Evolutionary conservation across 2,797 vertebrate species (phyloP).

Genomic region (Anomalospiza imberbis): DNA sequence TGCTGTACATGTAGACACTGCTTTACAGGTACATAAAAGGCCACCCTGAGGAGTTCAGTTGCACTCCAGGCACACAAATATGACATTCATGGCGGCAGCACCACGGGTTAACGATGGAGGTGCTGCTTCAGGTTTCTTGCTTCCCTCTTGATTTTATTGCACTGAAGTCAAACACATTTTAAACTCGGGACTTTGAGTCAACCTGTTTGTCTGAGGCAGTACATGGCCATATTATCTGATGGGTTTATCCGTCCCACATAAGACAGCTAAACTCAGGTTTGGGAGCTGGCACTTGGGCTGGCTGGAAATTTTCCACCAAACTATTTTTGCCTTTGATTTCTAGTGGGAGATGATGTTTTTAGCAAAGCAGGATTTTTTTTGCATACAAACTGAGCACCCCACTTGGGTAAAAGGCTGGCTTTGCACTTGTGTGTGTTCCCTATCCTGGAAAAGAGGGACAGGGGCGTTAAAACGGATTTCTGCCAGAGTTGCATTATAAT

Average conservation of each 20-base stretch:
- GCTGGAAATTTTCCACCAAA: background rate
- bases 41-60: background rate
- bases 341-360: background rate
- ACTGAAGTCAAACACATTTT: slow-evolving; percentile 22
- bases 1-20: background rate
- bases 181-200: background rate
- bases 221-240: background rate
- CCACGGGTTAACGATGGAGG: background rate
- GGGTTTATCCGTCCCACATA: background rate
- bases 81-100: slow-evolving; percentile 8
- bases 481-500: background rate
- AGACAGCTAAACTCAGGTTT: background rate
- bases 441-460: accelerated
- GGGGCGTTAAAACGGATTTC: background rate
- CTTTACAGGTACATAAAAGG: slow-evolving; percentile 61
- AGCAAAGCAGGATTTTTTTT: background rate
- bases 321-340: background rate
- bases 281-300: background rate
- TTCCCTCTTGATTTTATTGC: slow-evolving; percentile 23
- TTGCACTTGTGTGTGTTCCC: accelerated
- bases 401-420: background rate
- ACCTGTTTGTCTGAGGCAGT: background rate
- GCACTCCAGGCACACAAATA: slow-evolving; percentile 15
- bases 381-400: background rate
- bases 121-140: slow-evolving; percentile 9